Percentiles rank a stretch among this genome's conserved stretches.
phyloP scores from a whole-genome alignment of 2,797 vertebrate genomes.

The Salmo trutta region DNA sequence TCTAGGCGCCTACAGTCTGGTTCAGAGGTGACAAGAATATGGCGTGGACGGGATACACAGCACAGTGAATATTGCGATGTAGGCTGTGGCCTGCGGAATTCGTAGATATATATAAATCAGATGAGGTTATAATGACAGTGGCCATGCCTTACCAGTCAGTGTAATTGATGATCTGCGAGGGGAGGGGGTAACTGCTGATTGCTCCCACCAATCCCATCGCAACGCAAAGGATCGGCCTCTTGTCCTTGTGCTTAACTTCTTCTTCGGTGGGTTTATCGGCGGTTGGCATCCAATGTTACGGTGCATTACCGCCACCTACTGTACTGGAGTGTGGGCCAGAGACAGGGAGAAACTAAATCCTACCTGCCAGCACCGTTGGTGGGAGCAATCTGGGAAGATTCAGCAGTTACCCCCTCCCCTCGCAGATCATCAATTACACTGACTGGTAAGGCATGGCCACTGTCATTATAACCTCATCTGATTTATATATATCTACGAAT shows the following conservation, averaged over 20 bases:
- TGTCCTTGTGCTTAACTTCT: conserved; percentile 32
- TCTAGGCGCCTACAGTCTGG: neutral
- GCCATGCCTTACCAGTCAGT: neutral
- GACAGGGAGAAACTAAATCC: too few relatives aligned
- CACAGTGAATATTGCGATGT: neutral
- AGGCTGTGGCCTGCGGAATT: neutral
- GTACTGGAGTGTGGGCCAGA: too few relatives aligned
- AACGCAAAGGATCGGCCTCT: conserved; percentile 41
- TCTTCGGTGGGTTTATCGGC: too few relatives aligned
- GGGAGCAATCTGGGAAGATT: too few relatives aligned
- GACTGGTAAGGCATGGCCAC: too few relatives aligned
- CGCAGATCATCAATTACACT: too few relatives aligned
- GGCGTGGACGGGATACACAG: neutral
- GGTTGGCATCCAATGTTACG: too few relatives aligned
- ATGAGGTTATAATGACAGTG: neutral
- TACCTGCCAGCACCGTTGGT: too few relatives aligned
- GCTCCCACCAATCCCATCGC: conserved; percentile 36
- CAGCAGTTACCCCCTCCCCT: too few relatives aligned
- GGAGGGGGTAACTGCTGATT: conserved; percentile 14
- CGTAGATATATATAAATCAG: neutral
- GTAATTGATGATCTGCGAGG: neutral
- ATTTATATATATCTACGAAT: too few relatives aligned
- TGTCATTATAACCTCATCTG: too few relatives aligned
- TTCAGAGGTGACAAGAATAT: neutral
- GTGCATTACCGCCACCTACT: too few relatives aligned